Base-by-base conservation (phyloP, 2,888 invertebrate species). In the Copidosoma aretas region DNA sequence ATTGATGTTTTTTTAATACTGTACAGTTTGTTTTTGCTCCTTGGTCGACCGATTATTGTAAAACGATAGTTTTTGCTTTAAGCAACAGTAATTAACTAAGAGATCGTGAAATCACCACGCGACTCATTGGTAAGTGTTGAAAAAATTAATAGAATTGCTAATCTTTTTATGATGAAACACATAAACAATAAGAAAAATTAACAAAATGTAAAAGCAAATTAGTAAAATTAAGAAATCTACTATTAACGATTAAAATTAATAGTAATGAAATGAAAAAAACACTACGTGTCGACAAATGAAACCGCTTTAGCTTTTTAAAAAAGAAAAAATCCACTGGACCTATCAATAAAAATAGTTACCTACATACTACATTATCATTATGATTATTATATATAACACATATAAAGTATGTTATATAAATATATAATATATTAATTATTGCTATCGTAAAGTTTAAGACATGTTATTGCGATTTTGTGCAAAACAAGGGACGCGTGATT, bases 341-440 rank as follows among this genome's bases (percentile, higher is more conserved):
- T 63, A 71, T 62, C 64, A 43, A 66, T 52, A 54, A 63, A 71
- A 75, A 78, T 71, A 77, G 76, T 75, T 75, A 72, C 73, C 76
- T 75, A 77, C 71, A 70, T 77, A 79, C 75, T 76, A 85, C 84
- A 84, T 81, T 84, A 84, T 84, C 84, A 82, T 61, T 67, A 71
- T 58, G 60, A 85, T 85, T 64, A 67, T 64, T 39, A 66, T 56
- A 56, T 43, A 69, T 46, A 25, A 82, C 80, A 82, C 84, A 84
- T 84, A 82, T 78, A 77, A 74, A 75, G 71, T 77, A 77, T 74
- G 74, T 75, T 75, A 74, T 72, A 75, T 75, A 74, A 71, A 70
- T 69, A 68, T 72, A 69, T 73, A 71, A 76, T 77, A 71, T 66
- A 75, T 75, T 74, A 74, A 67, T 75, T 75, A 77, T 75, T 74